Conservation (phyloP, 2,113 vertebrate genomes). For the Recurvirostra avosetta region DNA sequence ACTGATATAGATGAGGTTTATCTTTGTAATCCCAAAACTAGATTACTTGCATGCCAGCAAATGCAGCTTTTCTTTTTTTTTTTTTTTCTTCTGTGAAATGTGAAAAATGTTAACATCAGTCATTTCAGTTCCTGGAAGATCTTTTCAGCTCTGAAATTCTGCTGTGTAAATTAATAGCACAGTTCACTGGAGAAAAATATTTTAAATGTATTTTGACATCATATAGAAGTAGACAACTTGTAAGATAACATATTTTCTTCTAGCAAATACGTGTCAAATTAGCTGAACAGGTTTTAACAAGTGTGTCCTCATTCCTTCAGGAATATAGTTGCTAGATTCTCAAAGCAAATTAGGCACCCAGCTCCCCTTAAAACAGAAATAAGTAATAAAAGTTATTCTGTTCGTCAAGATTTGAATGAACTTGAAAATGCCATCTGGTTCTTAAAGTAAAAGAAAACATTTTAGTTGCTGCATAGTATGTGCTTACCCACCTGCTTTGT, state of each 20-base stretch:
- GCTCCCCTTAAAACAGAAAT: background rate
- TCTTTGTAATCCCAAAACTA: background rate
- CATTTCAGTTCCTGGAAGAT: background rate
- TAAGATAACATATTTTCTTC: conserved; percentile 37
- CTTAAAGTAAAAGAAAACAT: background rate
- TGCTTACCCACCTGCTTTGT: background rate
- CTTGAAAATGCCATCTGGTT: background rate
- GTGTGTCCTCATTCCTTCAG: conserved; percentile 39
- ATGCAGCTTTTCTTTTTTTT: background rate
- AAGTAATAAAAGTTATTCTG: background rate
- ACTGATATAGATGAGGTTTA: background rate
- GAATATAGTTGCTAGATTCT: background rate
- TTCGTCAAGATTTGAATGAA: background rate
- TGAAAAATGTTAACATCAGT: conserved; percentile 4
- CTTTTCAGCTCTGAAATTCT: background rate
- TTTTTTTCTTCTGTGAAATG: background rate
- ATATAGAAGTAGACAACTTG: conserved; percentile 30
- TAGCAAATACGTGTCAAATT: conserved; percentile 37
- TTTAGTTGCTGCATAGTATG: background rate
- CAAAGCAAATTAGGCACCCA: background rate
- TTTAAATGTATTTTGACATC: conserved; percentile 21
- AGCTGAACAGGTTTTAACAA: conserved; percentile 43
- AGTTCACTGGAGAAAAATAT: conserved; percentile 21
- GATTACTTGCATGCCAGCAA: background rate
- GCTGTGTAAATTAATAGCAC: conserved; percentile 44